Conservation (phyloP, 1,140 invertebrate species). For the Nomia melanderi region DNA sequence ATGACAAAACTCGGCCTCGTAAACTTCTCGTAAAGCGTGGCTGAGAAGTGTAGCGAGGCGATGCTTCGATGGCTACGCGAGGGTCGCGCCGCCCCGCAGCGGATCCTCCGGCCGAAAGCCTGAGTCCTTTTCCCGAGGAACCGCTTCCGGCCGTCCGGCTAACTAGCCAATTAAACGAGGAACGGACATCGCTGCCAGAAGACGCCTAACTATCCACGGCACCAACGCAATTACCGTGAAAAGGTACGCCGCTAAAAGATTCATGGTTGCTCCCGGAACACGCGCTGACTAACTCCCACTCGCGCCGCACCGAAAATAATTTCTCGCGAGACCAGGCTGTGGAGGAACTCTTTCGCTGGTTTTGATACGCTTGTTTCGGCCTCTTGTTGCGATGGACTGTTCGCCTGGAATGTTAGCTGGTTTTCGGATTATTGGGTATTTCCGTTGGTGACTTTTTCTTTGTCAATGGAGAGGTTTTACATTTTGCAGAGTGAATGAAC, state of each 20-base stretch:
- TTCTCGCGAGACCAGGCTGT: slow-evolving; percentile 8
- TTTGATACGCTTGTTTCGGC: neutral
- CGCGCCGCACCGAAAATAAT: slow-evolving; percentile 52
- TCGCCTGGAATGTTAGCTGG: no score
- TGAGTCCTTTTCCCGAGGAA: slow-evolving; percentile 35
- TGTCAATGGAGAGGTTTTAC: no score
- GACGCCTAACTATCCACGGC: slow-evolving; percentile 60
- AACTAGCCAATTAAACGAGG: slow-evolving; percentile 62
- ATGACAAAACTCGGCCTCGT: neutral
- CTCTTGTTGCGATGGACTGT: no score
- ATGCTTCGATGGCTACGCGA: no score
- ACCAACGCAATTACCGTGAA: slow-evolving; percentile 64
- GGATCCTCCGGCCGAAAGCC: no score
- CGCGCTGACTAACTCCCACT: neutral
- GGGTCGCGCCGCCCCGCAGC: no score
- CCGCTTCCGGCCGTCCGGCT: slow-evolving; percentile 49
- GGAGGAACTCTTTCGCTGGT: neutral
- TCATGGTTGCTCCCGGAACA: slow-evolving; percentile 57
- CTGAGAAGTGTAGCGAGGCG: no score
- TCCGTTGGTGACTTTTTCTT: no score
- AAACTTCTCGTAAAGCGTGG: no score
- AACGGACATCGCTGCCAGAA: slow-evolving; percentile 49
- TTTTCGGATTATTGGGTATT: no score
- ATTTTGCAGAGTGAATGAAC: no score
- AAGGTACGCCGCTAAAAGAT: slow-evolving; percentile 65